These are phyloP conservation scores for Neuroterus valhalla DNA, from an alignment of 1,140 invertebrate genomes.

Conservation along the genomic window DNA sequence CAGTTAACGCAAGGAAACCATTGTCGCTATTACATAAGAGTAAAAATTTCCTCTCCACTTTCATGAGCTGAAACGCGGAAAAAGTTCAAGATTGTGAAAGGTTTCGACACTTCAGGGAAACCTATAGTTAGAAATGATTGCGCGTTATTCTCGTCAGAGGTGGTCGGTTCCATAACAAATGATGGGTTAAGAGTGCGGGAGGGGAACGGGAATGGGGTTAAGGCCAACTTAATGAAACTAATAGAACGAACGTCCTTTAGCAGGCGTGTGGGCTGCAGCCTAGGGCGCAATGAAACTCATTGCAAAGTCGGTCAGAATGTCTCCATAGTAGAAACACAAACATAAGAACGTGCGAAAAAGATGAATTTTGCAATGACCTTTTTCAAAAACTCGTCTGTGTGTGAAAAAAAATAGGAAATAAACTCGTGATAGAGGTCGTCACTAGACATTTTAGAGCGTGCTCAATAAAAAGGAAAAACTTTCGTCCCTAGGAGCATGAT, in stretches of 20 bases:
- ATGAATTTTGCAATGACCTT: too few relatives aligned
- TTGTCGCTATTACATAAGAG: too few relatives aligned
- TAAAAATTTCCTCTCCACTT: constrained; percentile 5
- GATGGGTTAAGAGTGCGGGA: not conserved
- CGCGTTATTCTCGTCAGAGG: not conserved
- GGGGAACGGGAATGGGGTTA: not conserved
- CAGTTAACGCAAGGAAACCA: too few relatives aligned
- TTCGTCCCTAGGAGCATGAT: too few relatives aligned
- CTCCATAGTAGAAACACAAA: not conserved
- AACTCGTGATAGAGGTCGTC: too few relatives aligned
- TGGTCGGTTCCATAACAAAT: not conserved
- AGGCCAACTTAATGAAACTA: constrained; percentile 17
- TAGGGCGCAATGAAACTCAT: not conserved
- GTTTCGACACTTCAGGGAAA: not conserved
- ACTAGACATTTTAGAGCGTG: too few relatives aligned
- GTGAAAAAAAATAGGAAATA: too few relatives aligned
- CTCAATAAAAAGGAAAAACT: too few relatives aligned
- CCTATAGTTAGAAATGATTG: not conserved
- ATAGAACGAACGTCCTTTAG: not conserved
- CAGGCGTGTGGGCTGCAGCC: not conserved
- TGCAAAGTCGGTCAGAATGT: not conserved
- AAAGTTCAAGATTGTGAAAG: constrained; percentile 8
- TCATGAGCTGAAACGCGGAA: not conserved
- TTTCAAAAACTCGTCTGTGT: too few relatives aligned
- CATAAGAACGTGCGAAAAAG: not conserved